Percentiles rank a stretch among this genome's conserved stretches.
Conservation (phyloP, 1,140 invertebrate species). For the Archegozetes longisetosus region DNA sequence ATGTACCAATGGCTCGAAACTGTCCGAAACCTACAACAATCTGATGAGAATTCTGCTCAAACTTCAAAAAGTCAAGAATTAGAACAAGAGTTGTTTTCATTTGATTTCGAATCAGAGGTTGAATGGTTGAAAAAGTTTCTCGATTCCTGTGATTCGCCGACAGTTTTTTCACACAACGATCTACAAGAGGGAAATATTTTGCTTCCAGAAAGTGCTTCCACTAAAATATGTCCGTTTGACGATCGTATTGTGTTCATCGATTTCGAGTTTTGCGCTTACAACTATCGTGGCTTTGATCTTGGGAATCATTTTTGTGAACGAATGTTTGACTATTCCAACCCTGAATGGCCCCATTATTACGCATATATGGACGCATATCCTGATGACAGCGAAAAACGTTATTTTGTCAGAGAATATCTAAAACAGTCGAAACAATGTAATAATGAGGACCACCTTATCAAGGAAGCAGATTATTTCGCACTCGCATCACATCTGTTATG, state of each 20-base stretch:
- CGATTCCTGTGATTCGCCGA: conserved; percentile 45
- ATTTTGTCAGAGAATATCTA: conserved; percentile 19
- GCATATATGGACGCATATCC: conserved; percentile 50
- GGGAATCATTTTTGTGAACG: conserved; percentile 94
- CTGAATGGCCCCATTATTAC: conserved; percentile 57
- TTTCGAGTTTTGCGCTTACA: conserved; percentile 48
- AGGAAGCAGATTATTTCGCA: conserved; percentile 62
- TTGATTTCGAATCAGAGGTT: conserved; percentile 43
- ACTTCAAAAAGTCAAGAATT: conserved; percentile 14
- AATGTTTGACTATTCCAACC: conserved; percentile 71
- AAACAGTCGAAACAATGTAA: conserved; percentile 20
- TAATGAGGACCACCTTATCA: conserved; percentile 37
- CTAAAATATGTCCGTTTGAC: conserved; percentile 28
- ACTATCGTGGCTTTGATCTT: conserved; percentile 66
- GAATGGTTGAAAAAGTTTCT: conserved; percentile 39
- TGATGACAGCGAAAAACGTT: conserved; percentile 56
- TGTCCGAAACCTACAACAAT: conserved; percentile 15
- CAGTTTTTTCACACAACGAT: conserved; percentile 95
- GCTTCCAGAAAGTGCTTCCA: conserved; percentile 35
- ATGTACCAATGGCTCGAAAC: conserved; percentile 31
- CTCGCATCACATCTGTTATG: conserved; percentile 83
- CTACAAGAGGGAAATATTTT: conserved; percentile 67
- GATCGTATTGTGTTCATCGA: conserved; percentile 52
- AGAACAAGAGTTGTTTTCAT: conserved; percentile 25
- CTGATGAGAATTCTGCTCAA: conserved; percentile 13